These are phyloP conservation scores for Harmothoe impar DNA, from an alignment of 2,888 invertebrate species.

Conservation along the genomic window DNA sequence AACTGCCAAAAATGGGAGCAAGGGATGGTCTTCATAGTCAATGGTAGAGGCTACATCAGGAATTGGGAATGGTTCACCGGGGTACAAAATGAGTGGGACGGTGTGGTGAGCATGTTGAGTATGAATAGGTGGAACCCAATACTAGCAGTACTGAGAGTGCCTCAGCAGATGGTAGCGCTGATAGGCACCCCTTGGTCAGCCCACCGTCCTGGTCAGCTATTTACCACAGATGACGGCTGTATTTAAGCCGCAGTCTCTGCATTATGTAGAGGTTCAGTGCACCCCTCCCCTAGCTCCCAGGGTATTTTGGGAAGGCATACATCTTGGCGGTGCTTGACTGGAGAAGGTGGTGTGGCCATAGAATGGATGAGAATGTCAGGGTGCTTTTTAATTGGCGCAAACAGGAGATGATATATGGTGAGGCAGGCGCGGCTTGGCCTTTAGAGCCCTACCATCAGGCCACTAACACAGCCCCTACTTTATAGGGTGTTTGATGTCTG, in stretches of 20 bases:
- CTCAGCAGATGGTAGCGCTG: not conserved
- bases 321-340: not conserved
- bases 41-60: too few species aligned
- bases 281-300: not conserved
- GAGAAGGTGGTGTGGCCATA: not conserved
- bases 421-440: slow-evolving; percentile 11
- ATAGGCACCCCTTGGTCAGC: not conserved
- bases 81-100: too few species aligned
- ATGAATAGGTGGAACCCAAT: too few species aligned
- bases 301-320: slow-evolving; percentile 39
- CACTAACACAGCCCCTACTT: slow-evolving; percentile 12
- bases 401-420: slow-evolving; percentile 35
- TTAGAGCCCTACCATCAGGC: slow-evolving; percentile 33
- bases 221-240: not conserved
- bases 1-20: too few species aligned
- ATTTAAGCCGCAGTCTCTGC: not conserved
- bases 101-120: too few species aligned
- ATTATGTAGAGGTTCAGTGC: not conserved
- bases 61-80: too few species aligned
- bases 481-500: not conserved
- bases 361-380: slow-evolving; percentile 51
- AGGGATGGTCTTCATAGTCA: too few species aligned
- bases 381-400: slow-evolving; percentile 57
- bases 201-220: not conserved
- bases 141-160: too few species aligned